phyloP scores from a whole-genome alignment of 2,888 invertebrate species.

The Hemicrepidius hirtus region DNA sequence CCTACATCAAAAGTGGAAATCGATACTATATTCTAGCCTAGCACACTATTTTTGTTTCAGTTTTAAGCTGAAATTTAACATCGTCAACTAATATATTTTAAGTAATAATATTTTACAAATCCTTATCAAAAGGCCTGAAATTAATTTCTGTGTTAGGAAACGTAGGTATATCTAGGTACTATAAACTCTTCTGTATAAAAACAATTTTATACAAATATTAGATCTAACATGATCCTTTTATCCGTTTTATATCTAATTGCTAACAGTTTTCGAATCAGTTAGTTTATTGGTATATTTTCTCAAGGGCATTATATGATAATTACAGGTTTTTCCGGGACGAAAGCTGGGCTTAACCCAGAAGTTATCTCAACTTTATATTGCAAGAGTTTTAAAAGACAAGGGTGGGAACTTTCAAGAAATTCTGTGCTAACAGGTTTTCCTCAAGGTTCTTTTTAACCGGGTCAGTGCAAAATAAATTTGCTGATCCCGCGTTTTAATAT shows the following conservation, averaged over 20 bases:
- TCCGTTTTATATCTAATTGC: conserved; percentile 6
- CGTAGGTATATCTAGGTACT: too few species aligned
- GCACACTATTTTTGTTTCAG: too few species aligned
- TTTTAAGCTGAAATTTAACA: too few species aligned
- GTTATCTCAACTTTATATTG: conserved; percentile 29
- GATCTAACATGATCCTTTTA: too few species aligned
- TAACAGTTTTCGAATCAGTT: not conserved
- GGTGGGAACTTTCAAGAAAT: conserved; percentile 16
- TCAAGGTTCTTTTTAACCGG: conserved; percentile 32
- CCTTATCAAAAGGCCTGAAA: too few species aligned
- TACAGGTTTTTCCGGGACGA: conserved; percentile 1
- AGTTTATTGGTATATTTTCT: conserved; percentile 1
- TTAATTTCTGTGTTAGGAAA: too few species aligned
- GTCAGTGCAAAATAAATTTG: conserved; percentile 27
- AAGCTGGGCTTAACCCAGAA: not conserved
- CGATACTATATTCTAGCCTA: too few species aligned
- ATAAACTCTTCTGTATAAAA: too few species aligned
- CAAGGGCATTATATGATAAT: conserved; percentile 8
- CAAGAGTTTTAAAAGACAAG: conserved; percentile 20
- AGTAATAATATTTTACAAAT: too few species aligned
- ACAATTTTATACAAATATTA: too few species aligned
- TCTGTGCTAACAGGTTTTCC: conserved; percentile 19
- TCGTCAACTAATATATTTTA: too few species aligned
- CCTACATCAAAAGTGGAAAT: too few species aligned
- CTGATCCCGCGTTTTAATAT: conserved; percentile 23